These are phyloP conservation scores for Hoplostethus atlanticus DNA, from an alignment of 2,797 vertebrate species.

Conservation along the genomic window DNA sequence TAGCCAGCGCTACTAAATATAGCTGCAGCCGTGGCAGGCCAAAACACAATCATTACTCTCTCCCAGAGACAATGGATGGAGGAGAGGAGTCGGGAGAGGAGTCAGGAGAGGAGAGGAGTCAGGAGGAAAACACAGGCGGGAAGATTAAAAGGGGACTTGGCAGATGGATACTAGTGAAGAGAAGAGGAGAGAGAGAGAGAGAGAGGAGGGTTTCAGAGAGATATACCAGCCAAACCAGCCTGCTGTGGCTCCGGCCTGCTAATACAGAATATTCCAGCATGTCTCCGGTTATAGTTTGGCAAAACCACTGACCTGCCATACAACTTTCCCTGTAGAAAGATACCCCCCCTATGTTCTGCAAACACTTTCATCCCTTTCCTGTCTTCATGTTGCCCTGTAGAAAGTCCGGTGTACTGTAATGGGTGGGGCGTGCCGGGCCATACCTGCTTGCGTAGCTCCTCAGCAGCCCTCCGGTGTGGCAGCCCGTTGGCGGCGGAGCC, in stretches of 20 bases:
- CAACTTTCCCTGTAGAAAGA: background rate
- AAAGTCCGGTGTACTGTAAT: background rate
- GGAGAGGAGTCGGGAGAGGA: conserved; percentile 11
- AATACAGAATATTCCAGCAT: conserved; percentile 1
- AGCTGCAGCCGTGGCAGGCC: conserved; percentile 71
- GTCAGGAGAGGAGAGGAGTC: background rate
- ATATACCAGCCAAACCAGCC: conserved; percentile 26
- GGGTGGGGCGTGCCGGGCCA: background rate
- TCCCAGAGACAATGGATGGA: conserved; percentile 68
- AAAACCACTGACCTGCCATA: conserved; percentile 7
- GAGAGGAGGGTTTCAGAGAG: conserved; percentile 13
- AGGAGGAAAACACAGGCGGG: no score
- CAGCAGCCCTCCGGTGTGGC: conserved; percentile 89
- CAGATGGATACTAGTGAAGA: background rate
- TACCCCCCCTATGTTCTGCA: background rate
- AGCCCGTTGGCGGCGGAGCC: conserved; percentile 88
- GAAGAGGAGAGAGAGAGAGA: conserved; percentile 9
- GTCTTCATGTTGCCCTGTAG: background rate
- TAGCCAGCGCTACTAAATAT: conserved; percentile 77
- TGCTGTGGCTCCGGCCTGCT: conserved; percentile 6
- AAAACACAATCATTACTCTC: conserved; percentile 79
- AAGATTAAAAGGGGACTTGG: background rate
- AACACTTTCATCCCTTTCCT: background rate
- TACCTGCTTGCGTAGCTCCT: conserved; percentile 98
- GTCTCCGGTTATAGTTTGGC: background rate